A percentile compares a stretch with the other conserved stretches of the same genome.
phyloP scores from a whole-genome alignment of 2,797 vertebrate species.

The Falco peregrinus region DNA sequence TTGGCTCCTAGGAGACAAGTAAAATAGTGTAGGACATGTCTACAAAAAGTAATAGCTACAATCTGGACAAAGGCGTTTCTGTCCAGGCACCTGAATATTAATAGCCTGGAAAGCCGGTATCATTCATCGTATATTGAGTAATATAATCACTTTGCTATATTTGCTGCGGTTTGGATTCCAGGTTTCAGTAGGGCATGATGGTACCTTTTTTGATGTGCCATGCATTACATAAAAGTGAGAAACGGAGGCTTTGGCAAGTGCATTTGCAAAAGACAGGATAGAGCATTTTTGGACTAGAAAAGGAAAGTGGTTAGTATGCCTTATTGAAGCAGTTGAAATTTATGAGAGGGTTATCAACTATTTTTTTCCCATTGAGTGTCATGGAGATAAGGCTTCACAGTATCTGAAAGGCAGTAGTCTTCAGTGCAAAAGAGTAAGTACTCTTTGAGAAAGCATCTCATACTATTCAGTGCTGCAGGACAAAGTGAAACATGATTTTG shows the following conservation, averaged over 20 bases:
- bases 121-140: background rate
- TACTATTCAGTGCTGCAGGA: background rate
- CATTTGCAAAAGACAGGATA: background rate
- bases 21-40: background rate
- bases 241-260: background rate
- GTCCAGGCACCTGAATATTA: background rate
- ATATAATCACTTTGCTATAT: background rate
- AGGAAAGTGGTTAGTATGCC: background rate
- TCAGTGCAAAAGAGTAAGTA: background rate
- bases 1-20: background rate
- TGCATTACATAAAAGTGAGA: background rate
- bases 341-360: background rate
- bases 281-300: background rate
- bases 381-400: background rate
- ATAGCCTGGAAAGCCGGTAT: background rate
- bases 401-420: background rate
- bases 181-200: background rate
- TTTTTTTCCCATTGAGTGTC: background rate
- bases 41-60: background rate
- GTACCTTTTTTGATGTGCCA: background rate
- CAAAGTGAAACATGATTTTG: background rate
- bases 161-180: background rate
- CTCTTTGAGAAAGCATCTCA: background rate
- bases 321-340: background rate
- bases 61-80: background rate